A percentile compares a stretch with the other conserved stretches of the same genome.
phyloP scores from a whole-genome alignment of 2,888 invertebrate genomes.

The Drosophila nigritarsus region DNA sequence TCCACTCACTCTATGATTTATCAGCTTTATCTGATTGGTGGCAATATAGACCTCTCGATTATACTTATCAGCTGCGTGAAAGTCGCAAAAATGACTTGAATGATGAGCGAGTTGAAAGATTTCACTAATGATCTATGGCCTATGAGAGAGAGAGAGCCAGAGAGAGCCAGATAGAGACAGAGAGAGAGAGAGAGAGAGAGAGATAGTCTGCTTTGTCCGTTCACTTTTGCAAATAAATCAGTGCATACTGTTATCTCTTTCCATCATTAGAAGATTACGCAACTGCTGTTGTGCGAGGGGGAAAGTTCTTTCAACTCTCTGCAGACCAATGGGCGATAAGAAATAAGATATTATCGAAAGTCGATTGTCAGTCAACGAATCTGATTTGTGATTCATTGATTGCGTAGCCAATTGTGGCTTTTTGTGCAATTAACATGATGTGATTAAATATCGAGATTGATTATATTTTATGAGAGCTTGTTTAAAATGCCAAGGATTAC shows the following conservation, averaged over 20 bases:
- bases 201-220: slow-evolving; percentile 11
- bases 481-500: not conserved
- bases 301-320: slow-evolving; percentile 23
- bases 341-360: not conserved
- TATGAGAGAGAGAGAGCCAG: not conserved
- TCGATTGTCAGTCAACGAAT: slow-evolving; percentile 7
- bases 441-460: not conserved
- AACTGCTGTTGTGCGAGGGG: not conserved
- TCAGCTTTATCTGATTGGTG: slow-evolving; percentile 16
- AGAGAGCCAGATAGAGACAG: not conserved
- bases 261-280: slow-evolving; percentile 8
- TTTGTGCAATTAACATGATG: slow-evolving; percentile 17
- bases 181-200: not conserved
- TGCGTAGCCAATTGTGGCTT: slow-evolving; percentile 8
- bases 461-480: not conserved
- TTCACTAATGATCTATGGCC: slow-evolving; percentile 51
- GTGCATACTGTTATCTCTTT: slow-evolving; percentile 13
- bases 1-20: not conserved
- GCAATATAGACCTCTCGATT: slow-evolving; percentile 51
- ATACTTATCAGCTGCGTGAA: slow-evolving; percentile 59
- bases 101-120: slow-evolving; percentile 32
- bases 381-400: slow-evolving; percentile 9
- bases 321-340: slow-evolving; percentile 7
- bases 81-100: slow-evolving; percentile 36
- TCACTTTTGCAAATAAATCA: slow-evolving; percentile 7